phyloP scores from a whole-genome alignment of 2,113 vertebrate species.

The Nothoprocta perdicaria region DNA sequence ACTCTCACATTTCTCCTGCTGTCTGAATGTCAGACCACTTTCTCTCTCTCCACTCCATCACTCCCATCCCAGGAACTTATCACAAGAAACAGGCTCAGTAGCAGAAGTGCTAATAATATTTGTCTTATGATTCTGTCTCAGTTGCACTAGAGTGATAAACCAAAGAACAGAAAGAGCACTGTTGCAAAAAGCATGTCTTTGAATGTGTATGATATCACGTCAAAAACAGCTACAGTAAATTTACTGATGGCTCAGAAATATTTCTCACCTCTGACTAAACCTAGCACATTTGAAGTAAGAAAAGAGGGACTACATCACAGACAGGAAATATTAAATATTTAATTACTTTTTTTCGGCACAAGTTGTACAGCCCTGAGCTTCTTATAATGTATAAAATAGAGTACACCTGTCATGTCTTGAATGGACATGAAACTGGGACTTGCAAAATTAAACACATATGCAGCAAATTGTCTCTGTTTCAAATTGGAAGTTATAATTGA shows the following conservation, averaged over 20 bases:
- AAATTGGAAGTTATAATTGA: slow-evolving; percentile 27
- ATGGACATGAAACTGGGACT: slow-evolving; percentile 54
- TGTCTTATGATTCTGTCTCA: background rate
- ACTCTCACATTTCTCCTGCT: background rate
- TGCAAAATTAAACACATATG: slow-evolving; percentile 67
- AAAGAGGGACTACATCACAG: slow-evolving; percentile 59
- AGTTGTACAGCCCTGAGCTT: slow-evolving; percentile 23
- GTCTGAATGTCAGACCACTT: background rate
- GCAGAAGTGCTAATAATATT: background rate
- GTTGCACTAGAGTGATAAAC: slow-evolving; percentile 25
- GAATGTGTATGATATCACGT: background rate
- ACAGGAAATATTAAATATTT: slow-evolving; percentile 72
- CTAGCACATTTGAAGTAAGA: slow-evolving; percentile 67
- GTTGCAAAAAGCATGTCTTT: slow-evolving; percentile 41
- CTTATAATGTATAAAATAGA: slow-evolving; percentile 43
- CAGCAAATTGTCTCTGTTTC: slow-evolving; percentile 46
- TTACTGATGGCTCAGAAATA: slow-evolving; percentile 69
- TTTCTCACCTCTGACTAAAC: slow-evolving; percentile 73
- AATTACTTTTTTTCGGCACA: slow-evolving; percentile 67
- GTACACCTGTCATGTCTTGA: slow-evolving; percentile 61
- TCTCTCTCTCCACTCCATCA: background rate
- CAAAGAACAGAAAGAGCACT: background rate
- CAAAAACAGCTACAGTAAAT: slow-evolving; percentile 45
- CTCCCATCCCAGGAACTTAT: background rate
- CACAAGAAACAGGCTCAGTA: background rate